A percentile compares a stretch with the other conserved stretches of the same genome.
phyloP scores from a whole-genome alignment of 2,113 vertebrate species.

The Cisticola juncidis region DNA sequence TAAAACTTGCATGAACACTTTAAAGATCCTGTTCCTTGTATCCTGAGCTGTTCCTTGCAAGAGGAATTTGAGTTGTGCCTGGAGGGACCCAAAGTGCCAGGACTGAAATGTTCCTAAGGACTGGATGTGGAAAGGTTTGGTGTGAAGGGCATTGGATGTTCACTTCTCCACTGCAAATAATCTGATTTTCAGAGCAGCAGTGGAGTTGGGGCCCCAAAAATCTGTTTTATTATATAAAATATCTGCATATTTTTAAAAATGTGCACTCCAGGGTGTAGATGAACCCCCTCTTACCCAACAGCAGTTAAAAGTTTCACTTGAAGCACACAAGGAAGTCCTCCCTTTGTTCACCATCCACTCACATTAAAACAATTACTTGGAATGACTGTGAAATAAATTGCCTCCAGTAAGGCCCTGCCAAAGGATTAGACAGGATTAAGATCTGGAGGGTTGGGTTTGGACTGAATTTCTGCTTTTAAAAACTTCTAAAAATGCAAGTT shows the following conservation, averaged over 20 bases:
- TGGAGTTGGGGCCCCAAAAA: not conserved
- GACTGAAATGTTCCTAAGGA: not conserved
- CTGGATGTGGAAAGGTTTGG: not conserved
- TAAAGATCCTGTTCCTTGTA: not conserved
- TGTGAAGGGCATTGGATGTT: not conserved
- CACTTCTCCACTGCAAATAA: not conserved
- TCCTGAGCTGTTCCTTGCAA: not conserved
- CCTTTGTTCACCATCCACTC: not conserved
- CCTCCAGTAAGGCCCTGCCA: not conserved
- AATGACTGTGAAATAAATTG: not conserved
- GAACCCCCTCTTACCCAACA: not conserved
- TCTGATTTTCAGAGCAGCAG: not conserved
- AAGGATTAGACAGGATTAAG: slow-evolving; percentile 16
- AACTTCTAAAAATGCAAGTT: not conserved
- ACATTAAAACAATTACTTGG: not conserved
- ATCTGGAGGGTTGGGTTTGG: not conserved
- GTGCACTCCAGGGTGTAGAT: not conserved
- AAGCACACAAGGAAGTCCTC: not conserved
- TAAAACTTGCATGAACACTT: not conserved
- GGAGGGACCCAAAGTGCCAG: not conserved
- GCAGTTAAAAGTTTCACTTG: not conserved
- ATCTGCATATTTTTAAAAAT: not conserved
- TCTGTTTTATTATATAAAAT: not conserved
- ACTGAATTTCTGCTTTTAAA: not conserved
- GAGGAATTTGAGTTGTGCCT: not conserved